phyloP scores from a whole-genome alignment of 2,888 invertebrate genomes.

The Temnothorax rugatulus region DNA sequence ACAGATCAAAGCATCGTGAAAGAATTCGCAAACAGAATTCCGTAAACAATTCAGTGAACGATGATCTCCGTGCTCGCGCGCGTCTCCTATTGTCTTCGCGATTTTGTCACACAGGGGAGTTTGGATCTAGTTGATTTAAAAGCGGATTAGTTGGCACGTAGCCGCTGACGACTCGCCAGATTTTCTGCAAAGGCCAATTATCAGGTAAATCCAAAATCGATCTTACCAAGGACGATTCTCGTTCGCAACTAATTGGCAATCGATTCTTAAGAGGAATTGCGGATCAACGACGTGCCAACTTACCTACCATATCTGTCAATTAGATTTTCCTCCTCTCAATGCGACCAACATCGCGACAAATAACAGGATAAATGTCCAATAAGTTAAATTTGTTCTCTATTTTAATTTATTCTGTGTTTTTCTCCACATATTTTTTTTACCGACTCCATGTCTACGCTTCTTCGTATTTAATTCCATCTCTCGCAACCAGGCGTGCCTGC shows the following conservation, averaged over 20 bases:
- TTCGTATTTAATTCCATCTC: not conserved
- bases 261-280: not conserved
- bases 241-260: constrained; percentile 19
- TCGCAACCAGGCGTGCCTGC: not conserved
- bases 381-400: not conserved
- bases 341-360: constrained; percentile 3
- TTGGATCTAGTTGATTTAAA: constrained; percentile 19
- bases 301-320: constrained; percentile 9
- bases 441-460: no score
- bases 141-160: constrained; percentile 23
- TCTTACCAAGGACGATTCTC: not conserved
- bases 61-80: not conserved
- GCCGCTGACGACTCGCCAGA: constrained; percentile 2
- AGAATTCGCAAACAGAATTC: not conserved
- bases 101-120: not conserved
- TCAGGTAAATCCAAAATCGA: constrained; percentile 18
- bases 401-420: not conserved
- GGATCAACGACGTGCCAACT: constrained; percentile 2
- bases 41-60: constrained; percentile 5
- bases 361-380: not conserved
- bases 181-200: constrained; percentile 23
- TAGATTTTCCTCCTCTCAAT: not conserved
- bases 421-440: not conserved
- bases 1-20: not conserved
- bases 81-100: not conserved